Base-by-base conservation (phyloP, 2,797 vertebrate species). In the Silurus lanzhouensis region DNA sequence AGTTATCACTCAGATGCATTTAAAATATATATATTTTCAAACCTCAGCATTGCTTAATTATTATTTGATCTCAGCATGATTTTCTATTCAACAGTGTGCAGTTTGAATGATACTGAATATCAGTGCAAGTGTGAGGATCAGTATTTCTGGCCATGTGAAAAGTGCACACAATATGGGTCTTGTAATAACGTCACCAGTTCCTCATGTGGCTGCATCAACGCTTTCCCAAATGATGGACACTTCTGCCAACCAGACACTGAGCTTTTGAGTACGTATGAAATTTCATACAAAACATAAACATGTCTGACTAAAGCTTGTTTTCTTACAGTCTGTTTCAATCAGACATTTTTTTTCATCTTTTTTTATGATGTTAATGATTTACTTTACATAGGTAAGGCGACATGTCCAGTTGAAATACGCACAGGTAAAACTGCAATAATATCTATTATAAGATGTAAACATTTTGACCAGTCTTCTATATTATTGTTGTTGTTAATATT, bases 41-140 rank as follows among this genome's bases (percentile, higher is more conserved):
- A 31, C 1, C 31, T 2, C 31, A 31, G 31, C 31, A 31, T 31
- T 31, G 31, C 1, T 31, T 31, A 2, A 31, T 3, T 31, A 31
- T 3, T 31, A 31, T 31, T 31, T 31, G 31, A n/a, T 3, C 7
- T 52, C 2, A 6, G 13, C 7, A 44, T 48, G 20, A n/a, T 27
- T 27, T 25, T 66, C 12, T 14, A 1, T 55, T 74, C 8, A 44
- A 44, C 72, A 77, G 75, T 78, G 75, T 78, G 75, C 19, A 38
- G 27, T 38, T 10, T 20, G 27, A 78, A 78, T 17, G 22, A 12
- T 57, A 17, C 48, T 60, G 75, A 60, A 78, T 78, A 78, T 63
- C 58, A 79, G 77, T 79, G 77, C 38, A 22, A 3, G 58, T 79
- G 77, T 63, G 77, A 79, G 38, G 77, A 61, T 79, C 31, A 63